Percentiles rank a stretch among this genome's conserved stretches.
Conservation (phyloP, 2,888 invertebrate genomes). For the Drosophila yooni region DNA sequence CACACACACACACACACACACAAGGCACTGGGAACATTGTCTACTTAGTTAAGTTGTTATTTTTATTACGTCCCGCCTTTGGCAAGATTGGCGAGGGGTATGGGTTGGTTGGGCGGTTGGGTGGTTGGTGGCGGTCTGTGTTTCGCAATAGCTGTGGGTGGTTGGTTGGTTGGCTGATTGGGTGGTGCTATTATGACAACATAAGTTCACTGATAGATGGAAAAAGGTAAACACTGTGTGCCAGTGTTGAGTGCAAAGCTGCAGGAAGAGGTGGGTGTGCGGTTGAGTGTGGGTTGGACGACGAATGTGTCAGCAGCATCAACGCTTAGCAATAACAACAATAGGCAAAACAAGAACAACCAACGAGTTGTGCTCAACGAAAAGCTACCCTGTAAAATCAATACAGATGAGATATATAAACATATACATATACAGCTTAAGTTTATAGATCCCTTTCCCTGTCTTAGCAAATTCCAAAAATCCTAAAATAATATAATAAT, state of each 20-base stretch:
- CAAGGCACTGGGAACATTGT: slow-evolving; percentile 41
- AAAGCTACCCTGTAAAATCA: not conserved
- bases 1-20: not conserved
- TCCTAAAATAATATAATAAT: not conserved
- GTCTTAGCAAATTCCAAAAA: not conserved
- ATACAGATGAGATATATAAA: not conserved
- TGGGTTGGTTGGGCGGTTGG: not conserved
- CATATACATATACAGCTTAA: not conserved
- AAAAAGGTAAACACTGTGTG: slow-evolving; percentile 12
- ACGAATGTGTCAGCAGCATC: not conserved
- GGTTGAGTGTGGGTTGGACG: not conserved
- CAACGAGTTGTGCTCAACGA: not conserved
- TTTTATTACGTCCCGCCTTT: slow-evolving; percentile 65
- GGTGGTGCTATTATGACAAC: slow-evolving; percentile 67
- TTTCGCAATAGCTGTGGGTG: not conserved
- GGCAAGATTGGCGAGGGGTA: slow-evolving; percentile 24
- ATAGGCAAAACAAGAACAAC: not conserved
- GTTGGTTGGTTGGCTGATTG: not conserved
- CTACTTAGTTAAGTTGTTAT: slow-evolving; percentile 76
- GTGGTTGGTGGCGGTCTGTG: not conserved
- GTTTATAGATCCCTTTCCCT: too few relatives aligned
- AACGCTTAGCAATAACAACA: not conserved
- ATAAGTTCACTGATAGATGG: slow-evolving; percentile 56
- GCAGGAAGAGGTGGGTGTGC: not conserved
- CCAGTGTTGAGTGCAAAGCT: not conserved